Base-by-base conservation (phyloP, 2,113 vertebrate genomes). In the Aleadryas rufinucha region DNA sequence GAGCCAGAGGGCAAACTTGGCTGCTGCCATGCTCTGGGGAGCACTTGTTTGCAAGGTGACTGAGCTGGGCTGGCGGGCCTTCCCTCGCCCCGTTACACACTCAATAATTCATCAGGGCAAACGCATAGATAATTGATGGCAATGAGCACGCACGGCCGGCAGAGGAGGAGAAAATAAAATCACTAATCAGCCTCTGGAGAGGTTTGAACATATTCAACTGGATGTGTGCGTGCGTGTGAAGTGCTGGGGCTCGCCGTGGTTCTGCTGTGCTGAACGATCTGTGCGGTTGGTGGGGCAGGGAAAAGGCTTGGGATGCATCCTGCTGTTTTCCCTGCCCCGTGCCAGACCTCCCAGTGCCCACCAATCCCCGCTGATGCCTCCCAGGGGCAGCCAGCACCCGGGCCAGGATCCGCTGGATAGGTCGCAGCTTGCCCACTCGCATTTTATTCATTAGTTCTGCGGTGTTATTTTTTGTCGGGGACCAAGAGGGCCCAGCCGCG, bases 31-130 rank as follows among this genome's bases (percentile, higher is more conserved):
- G 42, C 83, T 90, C 77, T 26, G 23, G 87, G 66, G 78, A 94
- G 56, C 4, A 0, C 52, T 81, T 21, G 65, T 78, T 86, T 93
- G 83, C 82, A 84, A 87, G 88, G 79, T 90, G 89, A 80, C 84
- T 76, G 80, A 84, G 90, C 69, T 69, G 71, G 49, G 95, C 28
- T 41, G 77, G 77, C 3, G 9, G 33, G 66, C 79, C 75, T 75
- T 39, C 93, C 92, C 94, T 85, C 8, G 0, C 60, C 60, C 93
- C 15, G 17, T 57, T 92, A 75, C 52, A 80, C 57, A 33, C 86
- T 96, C 93, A 90, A 72, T 94, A 97, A 96, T 94, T 94, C 95
- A 96, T 89, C 74, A 89, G 88, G 86, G 77, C 79, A 79, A 84
- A 90, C 7, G 79, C 92, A 89, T 35, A 42, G 93, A 93, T 95